Evolutionary conservation across 2,113 vertebrate genomes (phyloP).

Genomic region (Oenanthe melanoleuca): DNA sequence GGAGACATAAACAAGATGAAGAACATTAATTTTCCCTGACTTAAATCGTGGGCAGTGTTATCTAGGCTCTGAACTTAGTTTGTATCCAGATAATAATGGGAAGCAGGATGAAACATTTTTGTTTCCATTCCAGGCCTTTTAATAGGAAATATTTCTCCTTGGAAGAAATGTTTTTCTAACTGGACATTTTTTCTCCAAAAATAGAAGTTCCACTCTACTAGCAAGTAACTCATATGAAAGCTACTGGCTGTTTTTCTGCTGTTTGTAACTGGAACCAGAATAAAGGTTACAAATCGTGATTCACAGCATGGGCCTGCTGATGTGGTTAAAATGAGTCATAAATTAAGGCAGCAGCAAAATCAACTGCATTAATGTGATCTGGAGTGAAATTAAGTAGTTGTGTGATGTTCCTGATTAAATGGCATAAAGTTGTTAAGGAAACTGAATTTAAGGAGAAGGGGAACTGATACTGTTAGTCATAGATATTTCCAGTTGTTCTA

Average conservation of each 20-base stretch:
- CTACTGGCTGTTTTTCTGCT: background rate
- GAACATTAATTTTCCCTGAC: constrained; percentile 19
- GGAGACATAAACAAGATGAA: constrained; percentile 74
- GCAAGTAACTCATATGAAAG: background rate
- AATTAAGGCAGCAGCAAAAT: background rate
- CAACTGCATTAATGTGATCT: background rate
- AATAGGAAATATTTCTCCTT: background rate
- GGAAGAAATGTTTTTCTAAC: background rate
- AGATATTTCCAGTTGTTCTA: background rate
- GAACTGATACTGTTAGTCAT: background rate
- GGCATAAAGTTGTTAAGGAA: background rate
- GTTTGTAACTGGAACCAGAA: background rate
- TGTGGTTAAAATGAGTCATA: background rate
- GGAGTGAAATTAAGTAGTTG: background rate
- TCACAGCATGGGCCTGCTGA: background rate
- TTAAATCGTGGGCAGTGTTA: constrained; percentile 16
- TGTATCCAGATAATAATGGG: constrained; percentile 26
- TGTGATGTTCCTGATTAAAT: background rate
- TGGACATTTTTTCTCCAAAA: background rate
- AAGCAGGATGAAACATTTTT: constrained; percentile 51
- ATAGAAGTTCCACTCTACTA: background rate
- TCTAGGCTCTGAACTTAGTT: constrained; percentile 36
- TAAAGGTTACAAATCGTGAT: background rate
- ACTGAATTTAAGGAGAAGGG: background rate
- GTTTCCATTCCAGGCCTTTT: constrained; percentile 27